Evolutionary conservation across 2,113 vertebrate genomes (phyloP).

Genomic region (Pipa parva): DNA sequence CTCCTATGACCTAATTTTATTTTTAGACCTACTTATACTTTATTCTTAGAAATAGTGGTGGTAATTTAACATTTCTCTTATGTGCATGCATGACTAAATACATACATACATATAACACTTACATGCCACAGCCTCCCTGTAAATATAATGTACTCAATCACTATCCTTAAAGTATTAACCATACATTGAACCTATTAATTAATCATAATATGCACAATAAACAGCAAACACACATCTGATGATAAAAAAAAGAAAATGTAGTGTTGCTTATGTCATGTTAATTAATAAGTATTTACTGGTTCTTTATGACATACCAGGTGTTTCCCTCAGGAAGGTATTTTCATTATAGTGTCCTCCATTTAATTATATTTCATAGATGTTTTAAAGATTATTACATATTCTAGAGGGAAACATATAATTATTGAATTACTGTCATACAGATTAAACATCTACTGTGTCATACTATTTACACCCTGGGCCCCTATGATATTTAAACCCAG

Average conservation of each 20-base stretch:
- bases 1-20: slow-evolving; percentile 17
- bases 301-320: slow-evolving; percentile 39
- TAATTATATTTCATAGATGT: slow-evolving; percentile 50
- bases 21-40: no score
- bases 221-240: neutral
- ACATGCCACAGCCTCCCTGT: no score
- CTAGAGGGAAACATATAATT: slow-evolving; percentile 49
- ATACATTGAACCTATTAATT: neutral
- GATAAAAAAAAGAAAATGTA: neutral
- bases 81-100: no score
- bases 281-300: slow-evolving; percentile 41
- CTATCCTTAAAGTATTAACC: neutral
- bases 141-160: neutral
- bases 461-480: no score
- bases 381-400: slow-evolving; percentile 45
- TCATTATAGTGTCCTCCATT: slow-evolving; percentile 45
- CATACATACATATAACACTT: no score
- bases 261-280: slow-evolving; percentile 45
- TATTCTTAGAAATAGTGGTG: no score
- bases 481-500: no score
- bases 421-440: slow-evolving; percentile 20
- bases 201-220: neutral
- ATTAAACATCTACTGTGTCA: no score
- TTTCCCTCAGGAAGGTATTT: slow-evolving; percentile 38
- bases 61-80: no score